These are phyloP conservation scores for Lutjanus argentimaculatus DNA, from an alignment of 2,797 vertebrate genomes.

Conservation along the genomic window DNA sequence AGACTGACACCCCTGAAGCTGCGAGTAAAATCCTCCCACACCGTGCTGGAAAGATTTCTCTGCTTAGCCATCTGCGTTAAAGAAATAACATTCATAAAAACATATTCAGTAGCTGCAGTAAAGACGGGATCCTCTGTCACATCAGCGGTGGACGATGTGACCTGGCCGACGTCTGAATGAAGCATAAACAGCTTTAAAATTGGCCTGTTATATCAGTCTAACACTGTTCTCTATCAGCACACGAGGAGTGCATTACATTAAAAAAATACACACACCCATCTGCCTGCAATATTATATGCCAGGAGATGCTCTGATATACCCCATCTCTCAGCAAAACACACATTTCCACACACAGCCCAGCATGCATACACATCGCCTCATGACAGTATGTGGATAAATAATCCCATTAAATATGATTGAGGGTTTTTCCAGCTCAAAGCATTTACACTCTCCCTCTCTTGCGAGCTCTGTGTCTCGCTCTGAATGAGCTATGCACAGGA, in stretches of 20 bases:
- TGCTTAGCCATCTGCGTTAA: constrained; percentile 54
- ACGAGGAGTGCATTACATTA: constrained; percentile 49
- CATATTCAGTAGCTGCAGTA: constrained; percentile 42
- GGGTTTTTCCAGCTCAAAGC: constrained; percentile 77
- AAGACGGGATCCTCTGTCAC: constrained; percentile 32
- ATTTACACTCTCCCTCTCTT: constrained; percentile 59
- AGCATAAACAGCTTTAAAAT: constrained; percentile 59
- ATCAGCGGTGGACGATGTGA: constrained; percentile 37
- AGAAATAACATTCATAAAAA: constrained; percentile 57
- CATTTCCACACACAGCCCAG: constrained; percentile 55
- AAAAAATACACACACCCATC: constrained; percentile 41
- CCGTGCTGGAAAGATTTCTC: constrained; percentile 51
- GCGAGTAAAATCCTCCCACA: constrained; percentile 70
- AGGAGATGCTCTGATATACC: constrained; percentile 63
- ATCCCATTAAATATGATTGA: constrained; percentile 83
- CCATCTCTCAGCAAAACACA: constrained; percentile 62
- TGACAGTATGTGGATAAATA: constrained; percentile 82
- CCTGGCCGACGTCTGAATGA: constrained; percentile 38
- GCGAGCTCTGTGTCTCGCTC: constrained; percentile 51
- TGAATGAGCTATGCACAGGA: constrained; percentile 77
- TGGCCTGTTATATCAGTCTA: constrained; percentile 30
- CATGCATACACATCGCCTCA: constrained; percentile 60
- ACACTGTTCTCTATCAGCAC: constrained; percentile 37
- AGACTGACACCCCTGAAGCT: constrained; percentile 70
- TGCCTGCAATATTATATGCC: constrained; percentile 62